A percentile compares a stretch with the other conserved stretches of the same genome.
Evolutionary conservation across 2,113 vertebrate species (phyloP).

Genomic region (Scartelaos histophorus): DNA sequence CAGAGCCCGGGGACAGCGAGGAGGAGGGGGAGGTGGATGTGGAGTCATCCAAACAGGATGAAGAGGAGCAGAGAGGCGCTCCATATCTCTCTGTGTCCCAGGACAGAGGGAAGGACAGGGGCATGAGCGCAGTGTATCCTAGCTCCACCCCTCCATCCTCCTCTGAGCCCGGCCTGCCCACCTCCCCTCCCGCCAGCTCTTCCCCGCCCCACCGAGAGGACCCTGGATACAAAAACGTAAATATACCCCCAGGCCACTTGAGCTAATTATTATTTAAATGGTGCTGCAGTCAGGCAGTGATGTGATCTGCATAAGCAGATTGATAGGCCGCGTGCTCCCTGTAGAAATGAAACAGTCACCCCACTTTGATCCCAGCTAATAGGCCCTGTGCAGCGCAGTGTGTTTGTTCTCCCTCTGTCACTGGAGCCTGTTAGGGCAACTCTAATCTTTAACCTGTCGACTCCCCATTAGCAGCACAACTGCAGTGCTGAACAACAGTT

Average conservation of each 20-base stretch:
- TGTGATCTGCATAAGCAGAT: constrained; percentile 81
- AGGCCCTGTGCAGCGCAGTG: constrained; percentile 68
- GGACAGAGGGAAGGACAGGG: constrained; percentile 75
- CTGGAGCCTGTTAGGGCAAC: constrained; percentile 74
- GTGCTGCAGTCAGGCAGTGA: constrained; percentile 76
- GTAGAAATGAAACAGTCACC: constrained; percentile 84
- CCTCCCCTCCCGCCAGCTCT: constrained; percentile 74
- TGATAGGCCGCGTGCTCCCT: constrained; percentile 74
- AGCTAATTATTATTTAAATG: constrained; percentile 85
- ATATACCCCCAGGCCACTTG: constrained; percentile 82
- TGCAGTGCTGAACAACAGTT: constrained; percentile 14
- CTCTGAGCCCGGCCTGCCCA: constrained; percentile 77
- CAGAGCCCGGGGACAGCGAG: constrained; percentile 81
- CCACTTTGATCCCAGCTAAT: constrained; percentile 79
- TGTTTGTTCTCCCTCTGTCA: constrained; percentile 76
- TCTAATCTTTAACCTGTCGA: constrained; percentile 80
- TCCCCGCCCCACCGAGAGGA: constrained; percentile 84
- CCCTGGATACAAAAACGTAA: constrained; percentile 94
- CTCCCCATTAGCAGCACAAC: constrained; percentile 63
- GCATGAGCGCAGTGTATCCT: constrained; percentile 62
- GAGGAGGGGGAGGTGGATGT: constrained; percentile 92
- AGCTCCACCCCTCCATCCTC: constrained; percentile 66
- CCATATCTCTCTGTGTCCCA: constrained; percentile 68
- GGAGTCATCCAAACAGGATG: constrained; percentile 88
- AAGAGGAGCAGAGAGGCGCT: constrained; percentile 74